phyloP scores from a whole-genome alignment of 2,888 invertebrate genomes.

The Aleiodes testaceus region DNA sequence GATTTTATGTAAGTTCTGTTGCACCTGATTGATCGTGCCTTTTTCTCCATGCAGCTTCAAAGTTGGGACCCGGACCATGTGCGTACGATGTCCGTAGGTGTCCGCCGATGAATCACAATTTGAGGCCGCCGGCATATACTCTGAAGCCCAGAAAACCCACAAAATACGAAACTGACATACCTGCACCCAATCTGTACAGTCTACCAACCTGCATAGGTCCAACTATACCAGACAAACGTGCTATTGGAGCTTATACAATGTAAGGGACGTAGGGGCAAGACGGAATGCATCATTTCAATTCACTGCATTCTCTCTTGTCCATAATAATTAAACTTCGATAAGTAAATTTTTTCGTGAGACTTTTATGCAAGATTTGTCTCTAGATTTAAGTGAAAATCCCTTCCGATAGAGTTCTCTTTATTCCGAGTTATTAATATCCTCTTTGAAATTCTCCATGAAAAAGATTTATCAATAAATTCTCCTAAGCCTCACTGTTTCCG shows the following conservation, averaged over 20 bases:
- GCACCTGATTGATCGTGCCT: slow-evolving; percentile 4
- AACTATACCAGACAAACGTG: slow-evolving; percentile 74
- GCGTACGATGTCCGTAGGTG: slow-evolving; percentile 78
- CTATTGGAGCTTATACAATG: slow-evolving; percentile 75
- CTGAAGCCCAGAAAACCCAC: slow-evolving; percentile 74
- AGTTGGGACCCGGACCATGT: slow-evolving; percentile 78
- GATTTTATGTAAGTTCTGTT: background rate
- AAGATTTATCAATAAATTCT: too few species aligned
- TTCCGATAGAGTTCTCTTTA: too few species aligned
- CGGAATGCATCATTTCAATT: background rate
- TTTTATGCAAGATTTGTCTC: too few species aligned
- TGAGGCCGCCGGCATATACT: slow-evolving; percentile 77
- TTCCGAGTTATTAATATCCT: too few species aligned
- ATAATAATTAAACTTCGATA: background rate
- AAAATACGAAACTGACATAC: slow-evolving; percentile 64
- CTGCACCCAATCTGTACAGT: slow-evolving; percentile 79
- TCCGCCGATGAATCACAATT: slow-evolving; percentile 74
- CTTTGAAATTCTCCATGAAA: too few species aligned
- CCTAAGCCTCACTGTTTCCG: background rate
- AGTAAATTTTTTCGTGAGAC: too few species aligned
- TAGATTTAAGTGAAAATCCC: too few species aligned
- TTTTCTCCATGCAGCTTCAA: slow-evolving; percentile 37
- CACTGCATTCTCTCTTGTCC: background rate
- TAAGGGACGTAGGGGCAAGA: slow-evolving; percentile 53
- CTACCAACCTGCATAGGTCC: slow-evolving; percentile 75